Base-by-base conservation (phyloP, 2,888 invertebrate species). In the Biston betularia region DNA sequence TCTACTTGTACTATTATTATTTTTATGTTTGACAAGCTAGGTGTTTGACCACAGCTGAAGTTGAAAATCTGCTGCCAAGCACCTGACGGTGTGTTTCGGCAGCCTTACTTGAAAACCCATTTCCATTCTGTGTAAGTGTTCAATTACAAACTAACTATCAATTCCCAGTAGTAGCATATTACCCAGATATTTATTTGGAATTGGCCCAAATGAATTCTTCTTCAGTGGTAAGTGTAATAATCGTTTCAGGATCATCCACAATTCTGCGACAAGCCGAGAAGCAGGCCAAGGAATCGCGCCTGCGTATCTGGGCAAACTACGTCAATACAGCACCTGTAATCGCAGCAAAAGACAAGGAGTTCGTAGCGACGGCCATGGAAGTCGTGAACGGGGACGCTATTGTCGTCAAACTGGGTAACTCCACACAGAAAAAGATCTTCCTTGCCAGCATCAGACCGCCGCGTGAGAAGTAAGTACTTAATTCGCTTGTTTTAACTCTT, bases 381-480 rank as follows among this genome's bases (percentile, higher is more conserved):
- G 96, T 99, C 45, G 96, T 98, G 6, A 98, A 98, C 83, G 99
- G 98, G 0, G 99, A 99, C 91, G 97, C 98, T 0, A 92, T 99
- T 42, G 95, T 97, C 58, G 96, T 99, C 0, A 98, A 98, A 85
- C 93, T 96, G 62, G 92, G 95, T 35, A 97, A 97, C 82, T 97
- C 97, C 45, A 94, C 95, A 45, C 93, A 95, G 49, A 98, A 98
- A 88, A 99, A 99, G 90, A 96, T 99, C 53, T 99, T 99, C 93
- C 94, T 99, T 70, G 97, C 99, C 40, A 98, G 99, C 86, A 97
- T 99, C 83, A 95, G 99, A 76, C 98, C 99, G 58, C 99, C 99
- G 45, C 96, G 98, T 89, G 98, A 96, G 85, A 94, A 92, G 94
- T 94, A 85, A 82, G 85, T 68, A 34, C 53, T 55, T 11, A 4